Percentiles rank a stretch among this genome's conserved stretches.
phyloP scores from a whole-genome alignment of 2,113 vertebrate genomes.

The Suncus etruscus region DNA sequence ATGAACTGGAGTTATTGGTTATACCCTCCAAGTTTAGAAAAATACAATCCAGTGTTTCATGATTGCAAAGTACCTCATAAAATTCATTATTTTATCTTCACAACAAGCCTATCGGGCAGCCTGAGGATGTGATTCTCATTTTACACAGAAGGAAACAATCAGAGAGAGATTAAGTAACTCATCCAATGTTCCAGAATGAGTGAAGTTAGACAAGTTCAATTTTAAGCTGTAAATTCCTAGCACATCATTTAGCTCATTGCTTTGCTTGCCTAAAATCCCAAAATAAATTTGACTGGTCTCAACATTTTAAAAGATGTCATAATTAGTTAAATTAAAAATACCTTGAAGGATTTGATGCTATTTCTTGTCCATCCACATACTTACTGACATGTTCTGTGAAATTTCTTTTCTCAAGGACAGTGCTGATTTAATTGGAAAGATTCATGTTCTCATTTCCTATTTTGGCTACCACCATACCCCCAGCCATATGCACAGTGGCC shows the following conservation, averaged over 20 bases:
- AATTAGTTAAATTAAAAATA: constrained; percentile 61
- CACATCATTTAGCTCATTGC: constrained; percentile 45
- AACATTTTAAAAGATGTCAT: constrained; percentile 54
- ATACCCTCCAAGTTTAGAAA: constrained; percentile 28
- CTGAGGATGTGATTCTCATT: constrained; percentile 68
- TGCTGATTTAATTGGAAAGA: constrained; percentile 66
- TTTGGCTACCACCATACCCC: constrained; percentile 67
- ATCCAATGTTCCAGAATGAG: constrained; percentile 70
- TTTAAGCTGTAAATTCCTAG: constrained; percentile 63
- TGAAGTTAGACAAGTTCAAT: constrained; percentile 62
- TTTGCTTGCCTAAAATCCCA: constrained; percentile 56
- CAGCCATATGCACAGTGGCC: constrained; percentile 69
- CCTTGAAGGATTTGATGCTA: constrained; percentile 39
- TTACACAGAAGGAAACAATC: constrained; percentile 75
- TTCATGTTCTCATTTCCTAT: constrained; percentile 71
- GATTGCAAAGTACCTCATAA: constrained; percentile 64
- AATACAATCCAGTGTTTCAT: constrained; percentile 58
- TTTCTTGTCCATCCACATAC: constrained; percentile 27
- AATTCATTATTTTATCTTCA: constrained; percentile 71
- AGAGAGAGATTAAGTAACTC: constrained; percentile 73
- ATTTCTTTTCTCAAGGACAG: constrained; percentile 79
- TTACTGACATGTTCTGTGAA: constrained; percentile 31
- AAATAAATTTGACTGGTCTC: constrained; percentile 64
- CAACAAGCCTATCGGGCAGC: constrained; percentile 70
- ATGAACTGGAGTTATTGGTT: constrained; percentile 52